These are phyloP conservation scores for Camelus bactrianus DNA, from an alignment of 2,113 vertebrate genomes.

Conservation along the genomic window DNA sequence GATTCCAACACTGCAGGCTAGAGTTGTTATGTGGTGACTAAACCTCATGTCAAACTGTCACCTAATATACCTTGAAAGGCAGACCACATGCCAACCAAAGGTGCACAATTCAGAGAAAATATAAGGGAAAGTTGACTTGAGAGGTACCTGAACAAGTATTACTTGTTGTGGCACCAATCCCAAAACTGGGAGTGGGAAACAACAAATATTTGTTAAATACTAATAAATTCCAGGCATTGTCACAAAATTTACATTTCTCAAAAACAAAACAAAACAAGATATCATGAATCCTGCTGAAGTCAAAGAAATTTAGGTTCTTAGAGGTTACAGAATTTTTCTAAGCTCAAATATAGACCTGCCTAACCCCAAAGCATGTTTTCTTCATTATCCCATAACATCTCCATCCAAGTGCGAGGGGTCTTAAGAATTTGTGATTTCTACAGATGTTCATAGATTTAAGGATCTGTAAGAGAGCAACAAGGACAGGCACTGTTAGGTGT, in stretches of 20 bases:
- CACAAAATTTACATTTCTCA: not conserved
- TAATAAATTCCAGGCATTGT: not conserved
- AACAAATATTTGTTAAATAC: not conserved
- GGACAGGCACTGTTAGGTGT: not conserved
- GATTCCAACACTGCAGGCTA: not conserved
- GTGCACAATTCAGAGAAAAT: not conserved
- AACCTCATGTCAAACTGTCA: not conserved
- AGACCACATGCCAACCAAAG: not conserved
- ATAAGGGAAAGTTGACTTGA: not conserved
- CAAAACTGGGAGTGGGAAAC: not conserved
- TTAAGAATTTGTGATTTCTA: not conserved
- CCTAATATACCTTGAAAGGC: not conserved
- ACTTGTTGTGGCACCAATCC: not conserved
- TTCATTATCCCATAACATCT: not conserved
- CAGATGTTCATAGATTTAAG: not conserved
- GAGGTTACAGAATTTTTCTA: not conserved
- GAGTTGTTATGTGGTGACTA: not conserved
- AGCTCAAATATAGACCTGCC: not conserved
- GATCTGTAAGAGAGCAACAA: not conserved
- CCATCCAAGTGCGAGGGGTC: not conserved
- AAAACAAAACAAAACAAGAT: not conserved
- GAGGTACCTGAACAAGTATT: not conserved
- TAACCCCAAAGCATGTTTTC: constrained; percentile 14
- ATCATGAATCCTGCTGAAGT: not conserved
- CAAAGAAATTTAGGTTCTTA: not conserved